Percentiles rank a stretch among this genome's conserved stretches.
These are phyloP conservation scores for Rotaria magnacalcarata DNA, from an alignment of 2,888 invertebrate genomes.

Conservation along the genomic window DNA sequence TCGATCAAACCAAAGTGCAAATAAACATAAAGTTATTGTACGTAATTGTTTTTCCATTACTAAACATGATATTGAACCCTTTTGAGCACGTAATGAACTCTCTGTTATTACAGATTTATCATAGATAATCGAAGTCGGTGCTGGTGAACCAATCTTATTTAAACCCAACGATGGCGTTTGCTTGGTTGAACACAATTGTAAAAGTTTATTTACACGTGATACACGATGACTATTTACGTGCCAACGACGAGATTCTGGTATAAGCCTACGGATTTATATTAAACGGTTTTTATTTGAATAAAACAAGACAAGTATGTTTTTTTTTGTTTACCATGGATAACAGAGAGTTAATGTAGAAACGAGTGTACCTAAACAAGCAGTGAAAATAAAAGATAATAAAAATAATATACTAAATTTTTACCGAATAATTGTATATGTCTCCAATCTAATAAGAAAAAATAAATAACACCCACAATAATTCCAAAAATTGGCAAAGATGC, in stretches of 20 bases:
- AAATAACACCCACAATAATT: constrained; percentile 5
- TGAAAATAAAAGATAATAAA: not conserved
- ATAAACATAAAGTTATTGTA: constrained; percentile 18
- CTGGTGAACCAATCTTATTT: not conserved
- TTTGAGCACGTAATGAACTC: not conserved
- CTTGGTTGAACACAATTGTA: constrained; percentile 27
- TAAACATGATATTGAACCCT: not conserved
- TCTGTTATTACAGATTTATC: not conserved
- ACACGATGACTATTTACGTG: constrained; percentile 32
- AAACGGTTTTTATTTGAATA: not conserved
- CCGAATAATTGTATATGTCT: constrained; percentile 25
- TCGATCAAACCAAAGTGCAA: constrained; percentile 20
- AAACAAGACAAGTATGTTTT: not conserved
- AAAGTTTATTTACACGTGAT: constrained; percentile 34
- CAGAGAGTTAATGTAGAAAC: not conserved
- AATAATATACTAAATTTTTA: not conserved
- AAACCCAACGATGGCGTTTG: not conserved
- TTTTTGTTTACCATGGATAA: constrained; percentile 8
- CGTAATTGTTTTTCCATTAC: not conserved
- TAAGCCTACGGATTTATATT: not conserved
- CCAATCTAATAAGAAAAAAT: constrained; percentile 31
- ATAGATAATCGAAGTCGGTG: not conserved
- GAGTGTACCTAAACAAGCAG: not conserved
- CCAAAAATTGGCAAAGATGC: constrained; percentile 2
- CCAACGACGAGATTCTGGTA: constrained; percentile 31